phyloP scores from a whole-genome alignment of 2,113 vertebrate genomes.

The Istiophorus platypterus region DNA sequence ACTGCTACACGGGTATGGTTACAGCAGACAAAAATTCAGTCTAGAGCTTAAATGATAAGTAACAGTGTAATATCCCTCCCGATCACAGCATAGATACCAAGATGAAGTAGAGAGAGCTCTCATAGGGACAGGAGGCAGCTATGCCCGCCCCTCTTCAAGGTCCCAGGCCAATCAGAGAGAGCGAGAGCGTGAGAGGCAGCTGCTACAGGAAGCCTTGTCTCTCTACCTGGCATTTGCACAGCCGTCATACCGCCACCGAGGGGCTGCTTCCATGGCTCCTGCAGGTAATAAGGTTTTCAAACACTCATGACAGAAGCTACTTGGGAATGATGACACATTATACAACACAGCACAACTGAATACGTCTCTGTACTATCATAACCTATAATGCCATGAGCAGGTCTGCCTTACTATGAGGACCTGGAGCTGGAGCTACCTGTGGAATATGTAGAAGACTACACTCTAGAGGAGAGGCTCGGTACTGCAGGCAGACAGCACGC shows the following conservation, averaged over 20 bases:
- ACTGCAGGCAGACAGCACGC: conserved; percentile 63
- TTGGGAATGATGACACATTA: not conserved
- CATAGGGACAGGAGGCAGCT: conserved; percentile 68
- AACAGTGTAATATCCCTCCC: not conserved
- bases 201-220: conserved; percentile 89
- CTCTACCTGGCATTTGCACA: conserved; percentile 88
- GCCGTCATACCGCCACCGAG: conserved; percentile 75
- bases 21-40: not conserved
- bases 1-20: not conserved
- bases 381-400: conserved; percentile 52
- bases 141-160: conserved; percentile 82
- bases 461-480: conserved; percentile 74
- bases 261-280: conserved; percentile 65
- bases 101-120: conserved; percentile 83
- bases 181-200: conserved; percentile 85
- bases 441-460: conserved; percentile 83
- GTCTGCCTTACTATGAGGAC: conserved; percentile 81
- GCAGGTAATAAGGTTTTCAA: conserved; percentile 49
- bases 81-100: conserved; percentile 87
- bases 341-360: not conserved
- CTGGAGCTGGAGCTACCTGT: conserved; percentile 79
- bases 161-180: conserved; percentile 81
- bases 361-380: not conserved
- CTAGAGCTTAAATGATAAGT: not conserved
- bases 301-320: not conserved